These are phyloP conservation scores for Lepidonotus clava DNA, from an alignment of 2,888 invertebrate genomes.

Conservation along the genomic window DNA sequence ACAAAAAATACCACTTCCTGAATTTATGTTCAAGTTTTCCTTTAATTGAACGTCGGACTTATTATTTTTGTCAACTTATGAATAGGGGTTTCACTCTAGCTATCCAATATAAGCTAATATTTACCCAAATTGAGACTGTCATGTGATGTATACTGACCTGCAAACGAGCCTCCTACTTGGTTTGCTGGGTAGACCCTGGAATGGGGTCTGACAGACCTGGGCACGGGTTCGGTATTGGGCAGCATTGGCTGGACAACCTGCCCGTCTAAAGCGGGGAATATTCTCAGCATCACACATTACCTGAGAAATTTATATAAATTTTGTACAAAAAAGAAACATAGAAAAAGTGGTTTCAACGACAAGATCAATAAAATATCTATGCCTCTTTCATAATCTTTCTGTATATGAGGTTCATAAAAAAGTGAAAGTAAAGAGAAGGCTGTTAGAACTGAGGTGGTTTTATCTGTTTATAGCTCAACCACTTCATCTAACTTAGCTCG, in stretches of 20 bases:
- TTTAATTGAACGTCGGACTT: not conserved
- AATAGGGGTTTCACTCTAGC: not conserved
- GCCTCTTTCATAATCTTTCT: not conserved
- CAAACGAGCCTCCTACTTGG: not conserved
- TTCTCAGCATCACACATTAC: no score
- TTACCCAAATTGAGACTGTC: not conserved
- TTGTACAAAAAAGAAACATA: not conserved
- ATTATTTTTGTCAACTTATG: not conserved
- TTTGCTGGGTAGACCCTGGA: not conserved
- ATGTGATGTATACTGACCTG: slow-evolving; percentile 4
- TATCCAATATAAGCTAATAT: not conserved
- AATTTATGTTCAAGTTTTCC: not conserved
- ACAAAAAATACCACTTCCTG: not conserved
- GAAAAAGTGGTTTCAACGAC: not conserved
- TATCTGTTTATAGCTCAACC: no score
- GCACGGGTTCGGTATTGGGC: not conserved
- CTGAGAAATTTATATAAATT: no score
- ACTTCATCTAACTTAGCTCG: no score
- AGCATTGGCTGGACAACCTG: not conserved
- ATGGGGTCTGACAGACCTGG: slow-evolving; percentile 3
- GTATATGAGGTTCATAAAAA: not conserved
- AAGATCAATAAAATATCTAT: not conserved
- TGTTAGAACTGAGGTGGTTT: no score
- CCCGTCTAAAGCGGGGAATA: not conserved
- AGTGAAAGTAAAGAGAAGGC: no score